phyloP scores from a whole-genome alignment of 1,140 invertebrate genomes.

The Drosophila pseudoananassae region DNA sequence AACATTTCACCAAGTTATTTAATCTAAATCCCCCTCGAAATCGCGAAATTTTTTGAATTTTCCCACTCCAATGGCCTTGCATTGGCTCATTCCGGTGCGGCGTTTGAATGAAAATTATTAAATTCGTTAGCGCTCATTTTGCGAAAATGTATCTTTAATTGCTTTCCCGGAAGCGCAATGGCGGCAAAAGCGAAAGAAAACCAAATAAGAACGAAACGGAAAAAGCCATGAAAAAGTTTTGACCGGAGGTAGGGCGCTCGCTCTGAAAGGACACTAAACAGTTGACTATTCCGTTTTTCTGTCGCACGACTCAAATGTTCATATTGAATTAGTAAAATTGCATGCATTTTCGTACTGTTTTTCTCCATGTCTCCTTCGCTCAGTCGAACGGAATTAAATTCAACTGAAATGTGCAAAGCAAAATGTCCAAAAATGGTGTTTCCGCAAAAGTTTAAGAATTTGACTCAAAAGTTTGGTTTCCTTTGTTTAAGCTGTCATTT shows the following conservation, averaged over 20 bases:
- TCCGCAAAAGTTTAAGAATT: conserved; percentile 15
- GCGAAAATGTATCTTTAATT: conserved; percentile 63
- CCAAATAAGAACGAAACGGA: conserved; percentile 11
- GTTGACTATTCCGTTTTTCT: conserved; percentile 36
- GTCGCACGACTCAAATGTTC: conserved; percentile 29
- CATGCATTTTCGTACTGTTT: conserved; percentile 17
- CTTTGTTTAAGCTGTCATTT: background rate
- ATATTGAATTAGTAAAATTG: conserved; percentile 56
- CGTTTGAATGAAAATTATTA: conserved; percentile 49
- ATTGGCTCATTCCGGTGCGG: conserved; percentile 13
- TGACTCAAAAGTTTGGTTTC: background rate
- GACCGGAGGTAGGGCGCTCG: conserved; percentile 10
- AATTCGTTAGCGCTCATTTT: conserved; percentile 49
- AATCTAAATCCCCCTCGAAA: conserved; percentile 23
- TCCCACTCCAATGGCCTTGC: conserved; percentile 40
- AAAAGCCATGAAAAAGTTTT: conserved; percentile 29
- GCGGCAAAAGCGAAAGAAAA: conserved; percentile 6
- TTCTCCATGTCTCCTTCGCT: conserved; percentile 1
- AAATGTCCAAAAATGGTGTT: conserved; percentile 7
- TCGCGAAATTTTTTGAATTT: conserved; percentile 8
- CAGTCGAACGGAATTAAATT: conserved; percentile 36
- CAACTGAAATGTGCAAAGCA: conserved; percentile 12
- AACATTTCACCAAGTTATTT: conserved; percentile 20
- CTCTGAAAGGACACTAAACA: conserved; percentile 44
- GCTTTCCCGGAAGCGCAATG: conserved; percentile 50